Conservation (phyloP, 2,113 vertebrate genomes). For the Heteronetta atricapilla region DNA sequence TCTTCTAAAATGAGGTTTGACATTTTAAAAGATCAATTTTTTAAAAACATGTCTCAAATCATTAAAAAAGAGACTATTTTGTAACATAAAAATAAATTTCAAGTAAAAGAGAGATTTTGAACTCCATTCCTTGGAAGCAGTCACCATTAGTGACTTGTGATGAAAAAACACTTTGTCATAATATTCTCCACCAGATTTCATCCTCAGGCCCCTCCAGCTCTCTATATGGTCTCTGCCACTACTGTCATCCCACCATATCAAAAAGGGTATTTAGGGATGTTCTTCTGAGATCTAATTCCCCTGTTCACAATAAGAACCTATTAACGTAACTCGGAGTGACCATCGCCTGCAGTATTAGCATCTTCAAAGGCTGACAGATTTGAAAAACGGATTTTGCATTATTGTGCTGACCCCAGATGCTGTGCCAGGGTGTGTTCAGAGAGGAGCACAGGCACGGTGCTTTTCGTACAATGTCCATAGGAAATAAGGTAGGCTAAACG, state of each 20-base stretch:
- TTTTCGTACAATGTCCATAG: background rate
- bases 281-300: slow-evolving; percentile 30
- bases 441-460: background rate
- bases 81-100: background rate
- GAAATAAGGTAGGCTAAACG: background rate
- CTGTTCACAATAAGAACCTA: background rate
- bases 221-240: slow-evolving; percentile 28
- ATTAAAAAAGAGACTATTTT: background rate
- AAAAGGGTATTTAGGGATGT: slow-evolving; percentile 43
- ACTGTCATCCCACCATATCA: background rate
- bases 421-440: background rate
- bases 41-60: background rate
- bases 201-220: slow-evolving; percentile 40
- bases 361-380: slow-evolving; percentile 21
- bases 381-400: background rate
- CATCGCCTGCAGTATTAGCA: background rate
- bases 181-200: slow-evolving; percentile 34
- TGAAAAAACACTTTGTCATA: slow-evolving; percentile 42
- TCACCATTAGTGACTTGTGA: background rate
- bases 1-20: slow-evolving; percentile 10
- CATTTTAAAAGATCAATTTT: slow-evolving; percentile 48
- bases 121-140: background rate
- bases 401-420: background rate
- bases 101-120: background rate
- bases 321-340: slow-evolving; percentile 26